A percentile compares a stretch with the other conserved stretches of the same genome.
Evolutionary conservation across 2,888 invertebrate genomes (phyloP).

Genomic region (Venusia cambrica): DNA sequence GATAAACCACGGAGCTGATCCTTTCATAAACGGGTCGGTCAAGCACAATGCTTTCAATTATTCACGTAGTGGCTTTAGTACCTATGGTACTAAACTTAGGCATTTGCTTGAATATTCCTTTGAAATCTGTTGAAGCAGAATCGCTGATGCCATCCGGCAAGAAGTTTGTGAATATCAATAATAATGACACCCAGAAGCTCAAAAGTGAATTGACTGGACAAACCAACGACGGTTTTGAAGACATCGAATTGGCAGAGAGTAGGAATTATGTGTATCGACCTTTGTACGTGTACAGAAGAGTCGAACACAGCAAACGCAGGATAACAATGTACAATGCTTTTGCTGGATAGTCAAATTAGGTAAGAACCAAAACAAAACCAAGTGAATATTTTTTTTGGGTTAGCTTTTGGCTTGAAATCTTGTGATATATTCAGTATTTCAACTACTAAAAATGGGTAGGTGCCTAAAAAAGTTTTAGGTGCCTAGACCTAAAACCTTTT

Average conservation of each 20-base stretch:
- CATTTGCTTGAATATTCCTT: slow-evolving; percentile 15
- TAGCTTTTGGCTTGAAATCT: slow-evolving; percentile 1
- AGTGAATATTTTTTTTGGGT: background rate
- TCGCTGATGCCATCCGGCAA: slow-evolving; percentile 1
- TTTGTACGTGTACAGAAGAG: slow-evolving; percentile 60
- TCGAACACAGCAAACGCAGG: slow-evolving; percentile 64
- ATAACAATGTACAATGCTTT: slow-evolving; percentile 70
- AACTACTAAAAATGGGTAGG: too few species aligned
- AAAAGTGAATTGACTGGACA: slow-evolving; percentile 15
- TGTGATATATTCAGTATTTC: too few species aligned
- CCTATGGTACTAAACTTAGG: slow-evolving; percentile 1
- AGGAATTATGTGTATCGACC: slow-evolving; percentile 60
- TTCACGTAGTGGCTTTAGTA: slow-evolving; percentile 1
- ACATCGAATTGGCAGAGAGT: slow-evolving; percentile 51
- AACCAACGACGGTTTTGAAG: slow-evolving; percentile 25
- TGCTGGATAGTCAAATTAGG: slow-evolving; percentile 51
- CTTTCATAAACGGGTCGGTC: too few species aligned
- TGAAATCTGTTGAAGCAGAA: slow-evolving; percentile 1
- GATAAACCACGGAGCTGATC: slow-evolving; percentile 5
- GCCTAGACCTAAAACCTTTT: too few species aligned
- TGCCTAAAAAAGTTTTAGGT: too few species aligned
- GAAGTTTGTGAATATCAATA: background rate
- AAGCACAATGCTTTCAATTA: slow-evolving; percentile 9
- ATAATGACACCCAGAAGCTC: slow-evolving; percentile 1
- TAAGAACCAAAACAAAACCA: slow-evolving; percentile 2